phyloP scores from a whole-genome alignment of 2,888 invertebrate species.

The Polyommatus iphigenia region DNA sequence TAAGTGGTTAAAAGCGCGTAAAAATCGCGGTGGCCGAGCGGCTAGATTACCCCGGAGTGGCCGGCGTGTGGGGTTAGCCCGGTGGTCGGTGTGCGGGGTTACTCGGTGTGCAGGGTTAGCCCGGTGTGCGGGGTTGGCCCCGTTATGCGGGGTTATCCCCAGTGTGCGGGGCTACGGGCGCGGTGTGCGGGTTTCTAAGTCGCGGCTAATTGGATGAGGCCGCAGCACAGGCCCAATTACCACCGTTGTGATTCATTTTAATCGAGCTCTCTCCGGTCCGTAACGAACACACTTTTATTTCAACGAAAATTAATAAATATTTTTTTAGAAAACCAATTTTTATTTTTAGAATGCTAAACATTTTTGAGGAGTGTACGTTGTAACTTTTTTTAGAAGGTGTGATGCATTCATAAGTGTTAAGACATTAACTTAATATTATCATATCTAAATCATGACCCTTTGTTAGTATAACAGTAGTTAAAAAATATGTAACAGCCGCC shows the following conservation, averaged over 20 bases:
- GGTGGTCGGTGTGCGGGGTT: constrained; percentile 26
- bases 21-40: constrained; percentile 26
- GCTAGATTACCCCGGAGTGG: constrained; percentile 30
- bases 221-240: constrained; percentile 69
- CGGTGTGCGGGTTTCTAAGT: constrained; percentile 68
- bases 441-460: not conserved
- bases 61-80: constrained; percentile 28
- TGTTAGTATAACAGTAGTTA: too few species aligned
- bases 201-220: constrained; percentile 77
- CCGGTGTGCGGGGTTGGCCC: not conserved
- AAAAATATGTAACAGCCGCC: too few species aligned
- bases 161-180: constrained; percentile 47
- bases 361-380: not conserved
- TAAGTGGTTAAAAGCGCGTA: constrained; percentile 19
- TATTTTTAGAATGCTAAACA: not conserved
- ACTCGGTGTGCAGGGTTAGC: not conserved
- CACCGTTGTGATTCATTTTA: constrained; percentile 76
- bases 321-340: constrained; percentile 9
- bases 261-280: constrained; percentile 59
- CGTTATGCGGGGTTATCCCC: constrained; percentile 40
- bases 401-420: not conserved
- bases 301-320: constrained; percentile 18
- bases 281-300: constrained; percentile 36
- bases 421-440: not conserved
- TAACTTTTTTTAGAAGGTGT: not conserved